These are phyloP conservation scores for Tragelaphus buxtoni DNA, from an alignment of 2,113 vertebrate species.

Conservation along the genomic window DNA sequence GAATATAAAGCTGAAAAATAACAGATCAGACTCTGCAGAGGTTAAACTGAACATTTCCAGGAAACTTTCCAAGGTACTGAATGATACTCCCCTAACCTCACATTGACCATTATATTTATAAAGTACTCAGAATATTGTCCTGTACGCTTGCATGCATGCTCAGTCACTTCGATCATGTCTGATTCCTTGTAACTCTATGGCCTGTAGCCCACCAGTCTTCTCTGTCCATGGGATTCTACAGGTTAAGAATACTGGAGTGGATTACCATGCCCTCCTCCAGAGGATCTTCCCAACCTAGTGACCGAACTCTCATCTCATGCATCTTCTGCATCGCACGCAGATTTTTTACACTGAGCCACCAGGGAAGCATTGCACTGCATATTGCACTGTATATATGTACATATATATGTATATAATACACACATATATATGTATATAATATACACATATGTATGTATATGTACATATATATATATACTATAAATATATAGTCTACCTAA, in stretches of 20 bases:
- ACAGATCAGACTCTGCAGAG: neutral
- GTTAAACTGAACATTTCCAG: neutral
- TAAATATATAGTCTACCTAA: neutral
- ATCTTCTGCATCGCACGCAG: neutral
- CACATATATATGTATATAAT: too few species aligned
- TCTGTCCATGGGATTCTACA: neutral
- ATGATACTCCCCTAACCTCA: neutral
- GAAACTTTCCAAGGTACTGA: neutral
- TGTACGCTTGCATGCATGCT: neutral
- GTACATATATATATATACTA: neutral
- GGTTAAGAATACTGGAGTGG: neutral
- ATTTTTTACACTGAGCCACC: neutral
- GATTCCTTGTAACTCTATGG: neutral
- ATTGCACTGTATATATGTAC: neutral
- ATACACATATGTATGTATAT: too few species aligned
- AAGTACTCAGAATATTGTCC: neutral
- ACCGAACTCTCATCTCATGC: neutral
- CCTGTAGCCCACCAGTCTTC: neutral
- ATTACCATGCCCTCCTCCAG: neutral
- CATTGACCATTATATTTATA: neutral
- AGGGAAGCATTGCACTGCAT: rapidly evolving
- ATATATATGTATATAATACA: neutral
- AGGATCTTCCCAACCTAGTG: neutral
- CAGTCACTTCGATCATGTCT: neutral
- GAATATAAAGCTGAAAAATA: neutral